These are phyloP conservation scores for Icerya purchasi DNA, from an alignment of 2,888 invertebrate species.

Conservation along the genomic window DNA sequence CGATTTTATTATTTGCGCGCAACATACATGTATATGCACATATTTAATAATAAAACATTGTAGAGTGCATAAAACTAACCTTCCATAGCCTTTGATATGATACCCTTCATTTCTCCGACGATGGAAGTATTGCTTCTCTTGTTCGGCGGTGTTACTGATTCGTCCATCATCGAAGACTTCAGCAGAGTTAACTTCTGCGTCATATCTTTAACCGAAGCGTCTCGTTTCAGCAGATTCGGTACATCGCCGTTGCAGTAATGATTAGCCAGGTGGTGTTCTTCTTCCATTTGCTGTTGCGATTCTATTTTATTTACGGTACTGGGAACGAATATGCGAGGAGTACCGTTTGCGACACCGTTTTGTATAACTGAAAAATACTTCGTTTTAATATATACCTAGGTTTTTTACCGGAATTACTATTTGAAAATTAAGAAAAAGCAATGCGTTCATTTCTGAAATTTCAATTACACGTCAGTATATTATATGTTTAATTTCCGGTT, in stretches of 20 bases:
- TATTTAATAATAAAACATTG: background rate
- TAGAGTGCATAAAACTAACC: slow-evolving; percentile 23
- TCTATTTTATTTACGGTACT: slow-evolving; percentile 7
- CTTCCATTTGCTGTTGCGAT: slow-evolving; percentile 1
- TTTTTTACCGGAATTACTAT: too few relatives aligned
- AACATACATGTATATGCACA: background rate
- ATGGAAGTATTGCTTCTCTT: slow-evolving; percentile 26
- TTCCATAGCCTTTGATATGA: slow-evolving; percentile 83
- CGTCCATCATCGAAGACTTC: slow-evolving; percentile 29
- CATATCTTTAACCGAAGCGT: slow-evolving; percentile 70
- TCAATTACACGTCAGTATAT: too few relatives aligned
- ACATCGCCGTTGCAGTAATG: slow-evolving; percentile 12
- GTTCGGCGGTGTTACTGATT: slow-evolving; percentile 23
- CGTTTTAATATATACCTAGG: too few relatives aligned
- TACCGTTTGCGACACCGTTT: slow-evolving; percentile 3
- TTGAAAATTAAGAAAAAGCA: too few relatives aligned
- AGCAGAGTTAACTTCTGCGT: slow-evolving; percentile 53
- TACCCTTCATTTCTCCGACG: slow-evolving; percentile 67
- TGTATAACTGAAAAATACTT: slow-evolving; percentile 2
- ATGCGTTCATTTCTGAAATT: too few relatives aligned
- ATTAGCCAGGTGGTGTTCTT: background rate
- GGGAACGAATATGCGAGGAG: slow-evolving; percentile 4
- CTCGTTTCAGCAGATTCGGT: slow-evolving; percentile 28
- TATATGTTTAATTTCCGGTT: too few relatives aligned
- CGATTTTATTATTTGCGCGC: too few relatives aligned